Base-by-base conservation (phyloP, 2,797 vertebrate genomes). In the Darevskia mixta region DNA sequence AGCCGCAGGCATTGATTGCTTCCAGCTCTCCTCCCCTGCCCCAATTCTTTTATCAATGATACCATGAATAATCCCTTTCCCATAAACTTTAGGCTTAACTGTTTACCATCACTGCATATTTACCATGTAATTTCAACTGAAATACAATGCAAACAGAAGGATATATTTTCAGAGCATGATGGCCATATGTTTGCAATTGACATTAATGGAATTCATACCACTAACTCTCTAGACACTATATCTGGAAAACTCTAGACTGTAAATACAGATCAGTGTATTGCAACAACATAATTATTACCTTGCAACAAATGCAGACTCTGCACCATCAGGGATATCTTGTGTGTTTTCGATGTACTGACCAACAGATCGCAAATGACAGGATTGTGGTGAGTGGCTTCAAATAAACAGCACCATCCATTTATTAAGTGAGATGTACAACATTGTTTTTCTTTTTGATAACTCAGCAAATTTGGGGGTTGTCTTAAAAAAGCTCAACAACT, bases 61-160 rank as follows among this genome's bases (percentile, higher is more conserved):
- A 93, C 87, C 71, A 87, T 80, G 88, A 27, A 87, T 91, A 91
- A 90, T 89, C 91, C 84, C 73, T 76, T 72, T 91, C 92, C 23
- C 35, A 89, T 92, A 90, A 87, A 13, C 82, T 10, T 76, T 79
- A 77, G 45, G 25, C 77, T 35, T 83, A 94, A 87, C 67, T 20
- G 58, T 91, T 79, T 90, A 87, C 23, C 27, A 89, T 76, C 0
- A 86, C 66, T 87, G 86, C 45, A 10, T n/a, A 86, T 89, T 92
- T 91, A 87, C 32, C 32, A 67, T 81, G 2, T 20, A 90, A 81
- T 87, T 92, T 58, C 87, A 87, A 11, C 86, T 90, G 84, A 88
- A 71, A 69, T 6, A 82, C 1, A 92, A 85, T 43, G 9, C 67
- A 87, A 4, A 3, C 67, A 43, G 38, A 88, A 81, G 4, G 78